Percentiles rank a stretch among this genome's conserved stretches.
phyloP scores from a whole-genome alignment of 2,113 vertebrate species.

The Jaculus jaculus region DNA sequence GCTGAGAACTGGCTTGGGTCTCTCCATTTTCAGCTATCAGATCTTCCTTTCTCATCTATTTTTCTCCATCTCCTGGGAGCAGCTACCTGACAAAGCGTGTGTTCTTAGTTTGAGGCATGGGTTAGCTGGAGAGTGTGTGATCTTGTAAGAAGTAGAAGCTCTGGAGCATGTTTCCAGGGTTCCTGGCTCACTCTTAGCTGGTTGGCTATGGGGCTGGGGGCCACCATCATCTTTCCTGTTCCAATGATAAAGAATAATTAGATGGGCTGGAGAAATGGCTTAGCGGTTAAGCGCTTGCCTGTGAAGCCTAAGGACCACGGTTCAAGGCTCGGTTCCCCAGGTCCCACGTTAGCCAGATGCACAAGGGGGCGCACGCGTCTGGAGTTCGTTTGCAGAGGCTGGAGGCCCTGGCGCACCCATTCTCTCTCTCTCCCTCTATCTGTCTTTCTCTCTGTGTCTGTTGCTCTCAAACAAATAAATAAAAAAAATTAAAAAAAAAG shows the following conservation, averaged over 20 bases:
- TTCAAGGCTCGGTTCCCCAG: no score
- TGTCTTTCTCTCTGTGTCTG: no score
- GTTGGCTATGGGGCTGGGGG: neutral
- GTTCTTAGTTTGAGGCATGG: conserved; percentile 2
- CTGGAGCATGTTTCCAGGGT: neutral
- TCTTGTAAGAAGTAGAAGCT: neutral
- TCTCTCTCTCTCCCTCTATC: no score
- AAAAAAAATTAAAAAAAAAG: no score
- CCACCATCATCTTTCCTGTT: neutral
- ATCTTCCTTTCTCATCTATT: conserved; percentile 9
- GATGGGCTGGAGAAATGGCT: no score
- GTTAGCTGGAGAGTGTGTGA: neutral
- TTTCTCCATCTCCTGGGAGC: neutral
- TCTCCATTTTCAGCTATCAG: neutral
- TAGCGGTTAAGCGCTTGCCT: no score
- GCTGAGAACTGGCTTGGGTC: neutral
- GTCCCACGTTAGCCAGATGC: no score
- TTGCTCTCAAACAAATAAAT: no score
- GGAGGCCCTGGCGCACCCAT: no score
- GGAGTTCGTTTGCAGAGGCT: no score
- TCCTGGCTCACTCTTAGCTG: neutral
- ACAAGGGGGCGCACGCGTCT: no score
- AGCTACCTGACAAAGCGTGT: conserved; percentile 2
- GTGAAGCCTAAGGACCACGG: no score
- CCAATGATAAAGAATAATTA: neutral